Conservation (phyloP, 2,888 invertebrate genomes). For the Drosophila meridionalis region DNA sequence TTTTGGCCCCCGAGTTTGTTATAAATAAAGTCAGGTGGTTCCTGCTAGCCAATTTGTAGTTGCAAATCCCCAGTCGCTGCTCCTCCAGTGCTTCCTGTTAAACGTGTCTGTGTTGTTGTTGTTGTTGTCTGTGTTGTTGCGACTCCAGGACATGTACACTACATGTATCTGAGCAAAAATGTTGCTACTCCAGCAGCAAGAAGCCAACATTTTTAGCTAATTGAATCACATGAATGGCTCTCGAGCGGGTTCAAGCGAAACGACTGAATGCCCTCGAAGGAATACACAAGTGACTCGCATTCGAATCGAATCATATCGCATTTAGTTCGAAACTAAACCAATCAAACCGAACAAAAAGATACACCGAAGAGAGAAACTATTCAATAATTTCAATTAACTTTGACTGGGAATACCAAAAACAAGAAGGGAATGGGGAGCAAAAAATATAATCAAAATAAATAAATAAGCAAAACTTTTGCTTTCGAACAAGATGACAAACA, state of each 20-base stretch:
- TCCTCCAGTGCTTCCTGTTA: conserved; percentile 10
- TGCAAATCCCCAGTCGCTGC: conserved; percentile 30
- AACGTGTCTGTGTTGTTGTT: conserved; percentile 22
- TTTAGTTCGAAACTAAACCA: conserved; percentile 60
- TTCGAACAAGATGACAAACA: conserved; percentile 38
- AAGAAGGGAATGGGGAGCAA: not conserved
- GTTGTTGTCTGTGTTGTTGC: conserved; percentile 4
- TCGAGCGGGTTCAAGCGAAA: conserved; percentile 38
- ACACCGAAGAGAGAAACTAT: conserved; percentile 55
- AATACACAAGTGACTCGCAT: conserved; percentile 37
- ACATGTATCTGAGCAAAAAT: conserved; percentile 36
- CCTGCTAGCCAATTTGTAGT: conserved; percentile 44
- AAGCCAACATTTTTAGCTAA: conserved; percentile 37
- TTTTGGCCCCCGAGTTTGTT: conserved; percentile 48
- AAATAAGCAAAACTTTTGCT: conserved; percentile 58
- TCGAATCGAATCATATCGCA: conserved; percentile 32
- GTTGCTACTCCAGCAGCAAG: not conserved
- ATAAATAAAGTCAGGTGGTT: conserved; percentile 47
- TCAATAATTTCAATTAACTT: conserved; percentile 78
- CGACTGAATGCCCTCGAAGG: conserved; percentile 48
- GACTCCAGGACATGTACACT: conserved; percentile 13
- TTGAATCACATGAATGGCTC: conserved; percentile 60
- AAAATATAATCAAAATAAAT: conserved; percentile 41
- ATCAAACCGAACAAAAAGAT: conserved; percentile 48
- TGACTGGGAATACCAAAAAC: conserved; percentile 19